Evolutionary conservation across 2,888 invertebrate species (phyloP), one percentile per base, ranked within the genome.

Genomic region (Leptopilina syphax): DNA sequence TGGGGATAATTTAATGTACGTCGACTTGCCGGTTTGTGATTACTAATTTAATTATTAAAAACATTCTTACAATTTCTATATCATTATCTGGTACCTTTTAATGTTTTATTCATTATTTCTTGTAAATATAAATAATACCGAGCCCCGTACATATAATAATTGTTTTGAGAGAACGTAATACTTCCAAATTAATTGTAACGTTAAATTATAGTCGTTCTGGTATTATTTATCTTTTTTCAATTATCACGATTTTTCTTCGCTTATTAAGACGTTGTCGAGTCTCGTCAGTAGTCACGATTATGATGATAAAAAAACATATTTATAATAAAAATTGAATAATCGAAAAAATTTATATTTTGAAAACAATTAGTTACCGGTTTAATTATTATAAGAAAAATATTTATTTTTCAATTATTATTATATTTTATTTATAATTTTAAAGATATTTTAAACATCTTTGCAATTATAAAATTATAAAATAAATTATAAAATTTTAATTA

Each of bases 1-100:
- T 83, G 87, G 89, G 90, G 10, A 89, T 89, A 89, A 89, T 89
- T 87, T 85, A 85, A 83, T 86, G 86, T 87, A 87, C 86, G 87
- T 80, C 81, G 10, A 34, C 65, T 68, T 60, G 76, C 67, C 79
- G 79, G 54, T 54, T 73, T 77, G 76, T 76, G 27, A 77, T 66
- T 41, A 50, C 79, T 73, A 73, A n/a, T 73, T 63, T 60, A 60
- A 50, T 50, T 50, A 50, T 50, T 63, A 24, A 63, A 18, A 63
- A 63, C 41, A 54, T 67, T 66, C 73, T 79, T 67, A 54, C 65
- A 63, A 77, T 77, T 50, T 65, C 27, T 77, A 65, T 77, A 65
- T 77, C 77, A 44, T 77, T 65, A 77, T 77, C 77, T 60, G 44
- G 63, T 77, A 77, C 47, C 50, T 50, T 57, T 27, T 79, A 27